Evolutionary conservation across 2,797 vertebrate species (phyloP), one percentile per base, ranked within the genome.

Genomic region (Thripadectes ignobilis): DNA sequence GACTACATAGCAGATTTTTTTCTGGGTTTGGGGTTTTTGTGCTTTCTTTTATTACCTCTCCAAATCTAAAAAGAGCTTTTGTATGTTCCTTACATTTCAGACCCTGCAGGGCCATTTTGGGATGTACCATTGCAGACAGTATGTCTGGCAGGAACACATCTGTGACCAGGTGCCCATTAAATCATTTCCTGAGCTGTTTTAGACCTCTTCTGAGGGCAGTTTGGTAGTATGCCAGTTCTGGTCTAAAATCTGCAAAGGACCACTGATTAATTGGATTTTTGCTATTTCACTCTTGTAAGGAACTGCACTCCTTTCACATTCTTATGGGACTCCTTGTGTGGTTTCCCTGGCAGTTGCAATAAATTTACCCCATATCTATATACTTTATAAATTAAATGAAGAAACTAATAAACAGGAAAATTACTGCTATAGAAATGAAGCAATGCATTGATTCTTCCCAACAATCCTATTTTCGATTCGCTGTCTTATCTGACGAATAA

Each of bases 131-230:
- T 94, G 94, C 92, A 95, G 95, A 96, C 95, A 79, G 69, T 88
- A 71, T 86, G 94, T 96, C 95, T 96, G 92, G 79, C 87, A 96
- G 91, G 82, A 96, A 92, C 92, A 95, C 79, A 96, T 95, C 95
- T 96, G 89, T 89, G 95, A 96, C 95, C 91, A 96, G 93, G 95
- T 96, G 89, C 95, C 95, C 88, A 96, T 95, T 96, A 96, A 96
- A 97, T 96, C 92, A 96, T 95, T 96, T 96, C 95, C 95, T 96
- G 93, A 96, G 87, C 82, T 94, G 82, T 88, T 94, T 96, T 93
- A 96, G 94, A 92, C 85, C 93, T 95, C 95, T 97, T 96, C 91
- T 81, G 89, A 96, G 93, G 81, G 92, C 77, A 92, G 91, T 95
- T 93, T 96, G 91, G 93, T 85, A 95, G 49, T 51, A 69, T 78